A percentile compares a stretch with the other conserved stretches of the same genome.
phyloP scores from a whole-genome alignment of 2,113 vertebrate genomes.

The Ciconia boyciana region DNA sequence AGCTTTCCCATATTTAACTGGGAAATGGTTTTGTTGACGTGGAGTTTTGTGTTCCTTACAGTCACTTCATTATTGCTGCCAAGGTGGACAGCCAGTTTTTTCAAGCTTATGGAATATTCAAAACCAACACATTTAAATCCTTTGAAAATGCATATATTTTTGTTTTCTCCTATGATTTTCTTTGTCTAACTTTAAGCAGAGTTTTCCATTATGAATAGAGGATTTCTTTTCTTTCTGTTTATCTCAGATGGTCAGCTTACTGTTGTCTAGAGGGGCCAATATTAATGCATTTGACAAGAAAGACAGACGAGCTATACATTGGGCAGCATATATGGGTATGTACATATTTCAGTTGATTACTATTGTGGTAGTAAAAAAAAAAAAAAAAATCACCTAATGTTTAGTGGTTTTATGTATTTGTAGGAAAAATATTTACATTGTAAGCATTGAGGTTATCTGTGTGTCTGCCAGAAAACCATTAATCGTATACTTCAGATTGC shows the following conservation, averaged over 20 bases:
- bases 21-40: background rate
- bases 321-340: constrained; percentile 99
- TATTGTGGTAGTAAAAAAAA: background rate
- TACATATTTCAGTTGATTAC: background rate
- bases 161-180: background rate
- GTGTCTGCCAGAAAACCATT: background rate
- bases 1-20: background rate
- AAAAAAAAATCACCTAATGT: background rate
- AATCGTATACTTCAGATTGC: background rate
- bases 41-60: background rate
- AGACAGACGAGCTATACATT: constrained; percentile 96
- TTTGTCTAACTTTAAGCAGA: background rate
- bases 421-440: background rate
- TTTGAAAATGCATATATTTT: background rate
- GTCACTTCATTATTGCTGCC: background rate
- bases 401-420: background rate
- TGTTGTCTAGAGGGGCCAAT: constrained; percentile 96
- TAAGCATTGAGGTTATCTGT: background rate
- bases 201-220: background rate
- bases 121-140: background rate
- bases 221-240: background rate
- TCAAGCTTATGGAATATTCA: background rate
- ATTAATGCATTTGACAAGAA: constrained; percentile 99
- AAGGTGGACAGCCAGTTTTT: background rate
- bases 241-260: constrained; percentile 92